Evolutionary conservation across 2,888 invertebrate genomes (phyloP), one percentile per base, ranked within the genome.

Genomic region (Cheiracanthium punctorium): DNA sequence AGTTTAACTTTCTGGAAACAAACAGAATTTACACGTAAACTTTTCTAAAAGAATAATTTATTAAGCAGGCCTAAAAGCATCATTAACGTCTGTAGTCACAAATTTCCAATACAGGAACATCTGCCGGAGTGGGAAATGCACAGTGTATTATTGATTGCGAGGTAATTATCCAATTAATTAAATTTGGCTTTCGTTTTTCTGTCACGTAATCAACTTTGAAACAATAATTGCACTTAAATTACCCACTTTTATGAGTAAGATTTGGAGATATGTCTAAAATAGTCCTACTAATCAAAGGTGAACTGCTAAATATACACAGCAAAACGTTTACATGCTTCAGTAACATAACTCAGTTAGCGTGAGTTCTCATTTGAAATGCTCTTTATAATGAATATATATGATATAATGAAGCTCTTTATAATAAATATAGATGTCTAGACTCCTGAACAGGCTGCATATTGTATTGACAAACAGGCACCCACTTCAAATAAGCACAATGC

Each of bases 41-140:
- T 17, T 48, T 48, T 48, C 48, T 17, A 17, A 7, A 17, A 17
- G 48, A 17, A 48, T 48, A 48, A 48, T 48, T 14, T 2, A 48
- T 48, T 48, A n/a, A n/a, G n/a, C 48, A 2, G 17, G 8, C 48
- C 48, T 17, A 17, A 17, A 48, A 48, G 17, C 7, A 17, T 48
- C 48, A 48, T 48, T 48, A 48, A 48, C 48, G 48, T 48, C 48
- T 48, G 48, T 17, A 48, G 48, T 48, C 48, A 48, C 48, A 48
- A 48, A 48, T 48, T 48, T 48, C 48, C 48, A 48, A 48, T 48
- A 48, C 8, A 48, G 48, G 8, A 48, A 48, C 48, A 48, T 48
- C 48, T 48, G 48, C 48, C 48, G 48, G 8, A 48, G 48, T 48
- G 48, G 48, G 48, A 48, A 48, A 48, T 48, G 7, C 8, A 48